phyloP scores from a whole-genome alignment of 2,888 invertebrate genomes.

The Scaptodrosophila latifasciaeformis region DNA sequence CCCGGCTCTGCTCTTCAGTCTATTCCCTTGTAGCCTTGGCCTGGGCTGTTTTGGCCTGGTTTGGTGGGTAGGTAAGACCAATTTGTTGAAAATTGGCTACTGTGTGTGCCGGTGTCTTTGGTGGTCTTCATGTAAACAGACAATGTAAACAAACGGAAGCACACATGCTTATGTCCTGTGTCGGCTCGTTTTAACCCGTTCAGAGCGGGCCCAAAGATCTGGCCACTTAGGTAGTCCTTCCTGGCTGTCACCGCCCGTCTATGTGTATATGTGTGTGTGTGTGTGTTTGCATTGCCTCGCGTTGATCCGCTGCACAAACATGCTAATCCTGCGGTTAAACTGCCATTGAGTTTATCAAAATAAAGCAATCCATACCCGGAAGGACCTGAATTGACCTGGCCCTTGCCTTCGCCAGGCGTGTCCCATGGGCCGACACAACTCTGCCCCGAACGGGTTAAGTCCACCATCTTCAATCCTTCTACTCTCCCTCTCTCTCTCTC shows the following conservation, averaged over 20 bases:
- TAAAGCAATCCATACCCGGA: slow-evolving; percentile 55
- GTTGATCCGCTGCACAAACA: slow-evolving; percentile 67
- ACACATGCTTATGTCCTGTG: slow-evolving; percentile 16
- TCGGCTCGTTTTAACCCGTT: slow-evolving; percentile 44
- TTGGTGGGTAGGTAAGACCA: slow-evolving; percentile 65
- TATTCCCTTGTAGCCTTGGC: no score
- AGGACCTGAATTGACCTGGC: no score
- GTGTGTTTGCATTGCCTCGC: slow-evolving; percentile 55
- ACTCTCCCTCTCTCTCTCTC: background rate
- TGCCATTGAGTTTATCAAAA: slow-evolving; percentile 71
- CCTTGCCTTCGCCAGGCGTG: slow-evolving; percentile 21
- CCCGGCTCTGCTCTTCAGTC: background rate
- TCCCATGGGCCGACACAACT: slow-evolving; percentile 42
- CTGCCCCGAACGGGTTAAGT: slow-evolving; percentile 44
- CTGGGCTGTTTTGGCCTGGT: no score
- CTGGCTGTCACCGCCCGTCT: background rate
- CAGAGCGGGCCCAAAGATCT: slow-evolving; percentile 15
- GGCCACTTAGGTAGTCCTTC: slow-evolving; percentile 27
- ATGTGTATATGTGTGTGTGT: background rate
- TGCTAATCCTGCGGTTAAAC: slow-evolving; percentile 74
- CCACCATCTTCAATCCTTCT: background rate
- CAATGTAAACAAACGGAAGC: slow-evolving; percentile 64
- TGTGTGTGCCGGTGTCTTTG: slow-evolving; percentile 32
- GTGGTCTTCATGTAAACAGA: slow-evolving; percentile 45
- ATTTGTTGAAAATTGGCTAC: slow-evolving; percentile 65